Percentiles rank a stretch among this genome's conserved stretches.
These are phyloP conservation scores for Drosophila mercatorum DNA, from an alignment of 2,888 invertebrate genomes.

Conservation along the genomic window DNA sequence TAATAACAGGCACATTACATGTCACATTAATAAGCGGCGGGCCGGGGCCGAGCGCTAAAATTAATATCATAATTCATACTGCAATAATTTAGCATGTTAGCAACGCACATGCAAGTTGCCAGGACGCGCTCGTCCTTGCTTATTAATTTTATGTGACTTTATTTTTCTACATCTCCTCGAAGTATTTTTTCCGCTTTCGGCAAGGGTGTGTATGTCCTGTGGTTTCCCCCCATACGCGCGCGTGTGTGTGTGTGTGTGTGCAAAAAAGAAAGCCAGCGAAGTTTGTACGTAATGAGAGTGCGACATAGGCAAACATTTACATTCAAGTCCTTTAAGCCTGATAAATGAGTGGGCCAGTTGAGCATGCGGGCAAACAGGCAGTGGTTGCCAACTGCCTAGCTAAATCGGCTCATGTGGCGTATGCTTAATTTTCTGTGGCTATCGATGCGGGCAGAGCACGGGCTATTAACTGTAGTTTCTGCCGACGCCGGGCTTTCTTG, in stretches of 20 bases:
- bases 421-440: slow-evolving; percentile 36
- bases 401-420: slow-evolving; percentile 50
- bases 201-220: slow-evolving; percentile 39
- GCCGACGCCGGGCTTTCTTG: background rate
- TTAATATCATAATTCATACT: slow-evolving; percentile 82
- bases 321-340: slow-evolving; percentile 78
- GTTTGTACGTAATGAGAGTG: slow-evolving; percentile 55
- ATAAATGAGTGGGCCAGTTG: slow-evolving; percentile 69
- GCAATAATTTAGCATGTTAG: slow-evolving; percentile 81
- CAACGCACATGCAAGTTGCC: slow-evolving; percentile 42
- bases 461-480: slow-evolving; percentile 4
- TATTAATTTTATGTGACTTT: slow-evolving; percentile 79
- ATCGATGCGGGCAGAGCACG: slow-evolving; percentile 18
- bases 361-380: slow-evolving; percentile 20
- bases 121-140: slow-evolving; percentile 47
- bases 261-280: slow-evolving; percentile 40
- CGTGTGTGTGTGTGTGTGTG: slow-evolving; percentile 14
- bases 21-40: slow-evolving; percentile 81
- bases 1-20: slow-evolving; percentile 79
- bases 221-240: slow-evolving; percentile 18
- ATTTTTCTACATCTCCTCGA: slow-evolving; percentile 26
- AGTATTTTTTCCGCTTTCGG: slow-evolving; percentile 24
- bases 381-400: slow-evolving; percentile 19
- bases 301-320: slow-evolving; percentile 59
- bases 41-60: slow-evolving; percentile 64